These are phyloP conservation scores for Diloba caeruleocephala DNA, from an alignment of 2,888 invertebrate genomes.

Conservation along the genomic window DNA sequence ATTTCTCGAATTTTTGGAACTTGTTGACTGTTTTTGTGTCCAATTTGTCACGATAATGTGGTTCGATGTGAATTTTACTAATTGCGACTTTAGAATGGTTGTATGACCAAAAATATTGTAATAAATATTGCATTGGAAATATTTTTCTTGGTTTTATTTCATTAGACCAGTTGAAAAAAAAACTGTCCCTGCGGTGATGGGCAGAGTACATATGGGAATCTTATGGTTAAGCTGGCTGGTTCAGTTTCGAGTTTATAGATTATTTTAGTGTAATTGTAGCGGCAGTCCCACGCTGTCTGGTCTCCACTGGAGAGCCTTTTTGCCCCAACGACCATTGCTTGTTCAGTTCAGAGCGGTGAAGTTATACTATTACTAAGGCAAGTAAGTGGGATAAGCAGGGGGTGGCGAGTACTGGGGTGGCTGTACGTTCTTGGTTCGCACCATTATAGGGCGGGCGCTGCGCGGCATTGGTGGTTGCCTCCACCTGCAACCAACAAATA, in stretches of 20 bases:
- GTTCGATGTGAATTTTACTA: conserved; percentile 70
- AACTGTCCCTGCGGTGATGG: too few species aligned
- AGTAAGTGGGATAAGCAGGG: conserved; percentile 77
- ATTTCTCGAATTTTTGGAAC: conserved; percentile 76
- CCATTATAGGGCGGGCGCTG: conserved; percentile 64
- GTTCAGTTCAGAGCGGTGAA: too few species aligned
- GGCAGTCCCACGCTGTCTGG: too few species aligned
- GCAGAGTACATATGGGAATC: too few species aligned
- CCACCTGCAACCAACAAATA: conserved; percentile 72
- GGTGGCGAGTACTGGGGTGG: conserved; percentile 82
- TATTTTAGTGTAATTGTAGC: too few species aligned
- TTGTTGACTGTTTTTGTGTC: conserved; percentile 75
- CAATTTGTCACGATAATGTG: conserved; percentile 72
- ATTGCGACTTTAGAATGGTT: conserved; percentile 70
- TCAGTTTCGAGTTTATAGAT: too few species aligned
- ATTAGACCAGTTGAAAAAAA: too few species aligned
- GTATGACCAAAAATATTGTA: conserved; percentile 73
- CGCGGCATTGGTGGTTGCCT: conserved; percentile 71
- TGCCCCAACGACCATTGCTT: too few species aligned
- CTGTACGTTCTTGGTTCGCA: conserved; percentile 67
- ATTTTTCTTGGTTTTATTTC: conserved; percentile 31
- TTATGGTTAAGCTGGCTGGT: too few species aligned
- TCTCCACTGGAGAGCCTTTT: too few species aligned
- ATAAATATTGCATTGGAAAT: conserved; percentile 55
- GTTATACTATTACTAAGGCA: conserved; percentile 73